phyloP scores from a whole-genome alignment of 1,140 invertebrate species.

The Pygmarrhopalites habei region DNA sequence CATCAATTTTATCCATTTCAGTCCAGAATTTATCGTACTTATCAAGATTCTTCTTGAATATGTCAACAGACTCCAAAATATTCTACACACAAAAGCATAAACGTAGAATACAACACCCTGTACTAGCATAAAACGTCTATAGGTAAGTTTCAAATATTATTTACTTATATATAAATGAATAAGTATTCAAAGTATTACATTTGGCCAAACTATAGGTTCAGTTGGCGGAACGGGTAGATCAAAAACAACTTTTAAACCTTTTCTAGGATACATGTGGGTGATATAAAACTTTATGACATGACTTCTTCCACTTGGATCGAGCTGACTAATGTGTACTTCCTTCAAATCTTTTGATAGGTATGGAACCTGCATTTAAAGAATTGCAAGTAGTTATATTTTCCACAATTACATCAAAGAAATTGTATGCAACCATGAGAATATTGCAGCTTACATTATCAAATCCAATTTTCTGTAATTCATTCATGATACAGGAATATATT shows the following conservation, averaged over 20 bases:
- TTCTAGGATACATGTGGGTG: not conserved
- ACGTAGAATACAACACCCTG: no score
- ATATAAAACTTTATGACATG: constrained; percentile 12
- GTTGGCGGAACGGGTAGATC: constrained; percentile 5
- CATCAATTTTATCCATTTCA: constrained; percentile 17
- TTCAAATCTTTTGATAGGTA: constrained; percentile 9
- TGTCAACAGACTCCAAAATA: not conserved
- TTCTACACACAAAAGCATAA: constrained; percentile 1
- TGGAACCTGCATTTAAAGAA: not conserved
- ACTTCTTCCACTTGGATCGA: not conserved
- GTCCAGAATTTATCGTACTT: constrained; percentile 11
- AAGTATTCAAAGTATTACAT: constrained; percentile 1
- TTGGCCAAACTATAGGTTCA: constrained; percentile 7
- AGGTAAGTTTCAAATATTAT: not conserved
- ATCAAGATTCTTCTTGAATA: not conserved
- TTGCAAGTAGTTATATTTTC: not conserved
- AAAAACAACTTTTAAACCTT: not conserved
- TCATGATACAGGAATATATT: not conserved
- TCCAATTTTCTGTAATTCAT: constrained; percentile 6
- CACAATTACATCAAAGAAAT: not conserved
- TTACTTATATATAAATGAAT: not conserved
- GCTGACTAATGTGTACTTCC: constrained; percentile 6
- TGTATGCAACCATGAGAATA: not conserved
- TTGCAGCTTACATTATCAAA: constrained; percentile 4
- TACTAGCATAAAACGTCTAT: no score